Conservation (phyloP, 2,113 vertebrate species). For the Pogonocichla stellata region DNA sequence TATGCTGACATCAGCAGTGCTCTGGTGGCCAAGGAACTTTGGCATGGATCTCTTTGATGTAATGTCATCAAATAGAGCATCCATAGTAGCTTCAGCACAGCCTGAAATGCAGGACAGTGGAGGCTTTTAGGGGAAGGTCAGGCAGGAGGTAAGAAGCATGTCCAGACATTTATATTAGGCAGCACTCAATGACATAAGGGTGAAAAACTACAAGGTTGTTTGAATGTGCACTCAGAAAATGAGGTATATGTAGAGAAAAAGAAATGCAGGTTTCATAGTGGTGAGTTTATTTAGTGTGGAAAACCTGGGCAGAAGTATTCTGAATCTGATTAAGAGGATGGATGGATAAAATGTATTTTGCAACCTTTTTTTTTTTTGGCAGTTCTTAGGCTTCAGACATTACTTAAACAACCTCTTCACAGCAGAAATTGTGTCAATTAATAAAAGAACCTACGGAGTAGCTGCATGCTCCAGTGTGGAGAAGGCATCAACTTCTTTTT, state of each 20-base stretch:
- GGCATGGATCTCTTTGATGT: slow-evolving; percentile 4
- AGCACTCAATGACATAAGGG: background rate
- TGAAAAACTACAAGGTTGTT: background rate
- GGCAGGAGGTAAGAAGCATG: background rate
- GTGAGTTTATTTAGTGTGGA: background rate
- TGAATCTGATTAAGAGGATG: background rate
- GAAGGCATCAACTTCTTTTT: background rate
- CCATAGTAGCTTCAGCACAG: background rate
- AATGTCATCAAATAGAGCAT: slow-evolving; percentile 40
- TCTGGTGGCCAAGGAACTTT: slow-evolving; percentile 40
- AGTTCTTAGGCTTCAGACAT: background rate
- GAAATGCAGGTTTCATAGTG: background rate
- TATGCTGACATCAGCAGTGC: slow-evolving; percentile 50
- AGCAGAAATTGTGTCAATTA: background rate
- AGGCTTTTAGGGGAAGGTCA: background rate
- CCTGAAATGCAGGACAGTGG: background rate
- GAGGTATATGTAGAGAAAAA: background rate
- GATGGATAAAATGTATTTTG: background rate
- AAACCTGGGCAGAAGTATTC: background rate
- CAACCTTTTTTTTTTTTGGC: background rate
- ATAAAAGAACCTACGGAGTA: background rate
- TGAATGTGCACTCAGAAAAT: background rate
- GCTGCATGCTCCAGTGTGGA: background rate
- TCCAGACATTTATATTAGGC: background rate
- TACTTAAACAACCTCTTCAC: background rate